Percentiles rank a stretch among this genome's conserved stretches.
These are phyloP conservation scores for Euphonia xanthogaster DNA, from an alignment of 2,797 vertebrate genomes.

Conservation along the genomic window DNA sequence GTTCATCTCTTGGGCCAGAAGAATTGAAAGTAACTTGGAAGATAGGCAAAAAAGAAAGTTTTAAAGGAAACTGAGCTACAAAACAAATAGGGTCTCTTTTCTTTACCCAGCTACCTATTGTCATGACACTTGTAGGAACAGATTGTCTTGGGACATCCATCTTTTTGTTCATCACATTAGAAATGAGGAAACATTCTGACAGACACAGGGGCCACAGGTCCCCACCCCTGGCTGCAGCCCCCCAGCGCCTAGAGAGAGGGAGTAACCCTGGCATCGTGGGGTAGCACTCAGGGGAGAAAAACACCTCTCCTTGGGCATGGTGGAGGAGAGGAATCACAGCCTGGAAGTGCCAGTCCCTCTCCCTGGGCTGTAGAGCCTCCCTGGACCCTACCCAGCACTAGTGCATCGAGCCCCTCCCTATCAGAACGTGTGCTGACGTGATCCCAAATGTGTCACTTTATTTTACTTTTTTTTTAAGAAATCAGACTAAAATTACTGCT, in stretches of 20 bases:
- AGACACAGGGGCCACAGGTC: neutral
- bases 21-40: neutral
- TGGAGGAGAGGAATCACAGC: neutral
- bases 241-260: neutral
- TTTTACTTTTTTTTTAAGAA: neutral
- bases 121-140: neutral
- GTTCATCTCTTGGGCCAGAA: neutral
- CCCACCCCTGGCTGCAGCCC: neutral
- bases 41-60: neutral
- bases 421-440: neutral
- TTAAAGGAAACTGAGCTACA: neutral
- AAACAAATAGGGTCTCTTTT: neutral
- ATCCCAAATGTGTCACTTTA: neutral
- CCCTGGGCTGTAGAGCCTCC: neutral
- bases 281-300: neutral
- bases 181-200: neutral
- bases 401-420: accelerated
- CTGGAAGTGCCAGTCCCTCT: neutral
- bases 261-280: neutral
- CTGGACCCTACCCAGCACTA: accelerated
- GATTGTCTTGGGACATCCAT: neutral
- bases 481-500: neutral
- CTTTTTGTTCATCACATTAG: neutral
- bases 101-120: neutral
- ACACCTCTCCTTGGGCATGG: neutral